Conservation (phyloP, 2,888 invertebrate genomes). For the Stenodera caucasica region DNA sequence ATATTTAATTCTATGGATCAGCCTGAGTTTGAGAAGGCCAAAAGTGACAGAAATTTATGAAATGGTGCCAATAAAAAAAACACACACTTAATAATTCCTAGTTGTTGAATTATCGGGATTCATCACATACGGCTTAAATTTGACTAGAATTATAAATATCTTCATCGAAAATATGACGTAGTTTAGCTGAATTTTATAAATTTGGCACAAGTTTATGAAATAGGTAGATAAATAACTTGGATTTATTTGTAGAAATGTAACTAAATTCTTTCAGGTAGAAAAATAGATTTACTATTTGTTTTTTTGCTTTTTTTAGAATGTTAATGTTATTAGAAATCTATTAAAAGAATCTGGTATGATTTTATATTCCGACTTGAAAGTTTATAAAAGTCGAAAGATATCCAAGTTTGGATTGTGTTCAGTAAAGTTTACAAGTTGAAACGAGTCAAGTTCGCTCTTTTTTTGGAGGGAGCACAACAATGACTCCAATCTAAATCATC, state of each 20-base stretch:
- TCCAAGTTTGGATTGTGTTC: slow-evolving; percentile 22
- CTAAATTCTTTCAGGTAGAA: neutral
- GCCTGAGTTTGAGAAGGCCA: too few relatives aligned
- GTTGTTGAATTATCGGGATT: neutral
- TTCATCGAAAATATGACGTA: neutral
- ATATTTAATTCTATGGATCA: too few relatives aligned
- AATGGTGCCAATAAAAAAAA: too few relatives aligned
- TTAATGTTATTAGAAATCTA: neutral
- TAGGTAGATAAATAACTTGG: neutral
- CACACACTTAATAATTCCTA: too few relatives aligned
- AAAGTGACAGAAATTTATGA: too few relatives aligned
- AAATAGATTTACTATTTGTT: too few relatives aligned
- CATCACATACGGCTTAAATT: slow-evolving; percentile 1
- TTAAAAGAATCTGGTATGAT: neutral
- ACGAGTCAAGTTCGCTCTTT: slow-evolving; percentile 16
- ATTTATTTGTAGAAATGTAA: slow-evolving; percentile 2
- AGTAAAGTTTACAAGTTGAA: slow-evolving; percentile 20
- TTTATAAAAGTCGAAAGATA: slow-evolving; percentile 18
- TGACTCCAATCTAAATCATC: slow-evolving; percentile 16
- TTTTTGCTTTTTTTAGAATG: neutral
- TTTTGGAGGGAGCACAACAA: slow-evolving; percentile 8
- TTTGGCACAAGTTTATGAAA: slow-evolving; percentile 1
- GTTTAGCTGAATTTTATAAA: neutral
- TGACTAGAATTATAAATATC: neutral
- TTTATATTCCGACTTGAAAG: neutral